Evolutionary conservation across 1,140 invertebrate species (phyloP).

Genomic region (Elysia chlorotica): DNA sequence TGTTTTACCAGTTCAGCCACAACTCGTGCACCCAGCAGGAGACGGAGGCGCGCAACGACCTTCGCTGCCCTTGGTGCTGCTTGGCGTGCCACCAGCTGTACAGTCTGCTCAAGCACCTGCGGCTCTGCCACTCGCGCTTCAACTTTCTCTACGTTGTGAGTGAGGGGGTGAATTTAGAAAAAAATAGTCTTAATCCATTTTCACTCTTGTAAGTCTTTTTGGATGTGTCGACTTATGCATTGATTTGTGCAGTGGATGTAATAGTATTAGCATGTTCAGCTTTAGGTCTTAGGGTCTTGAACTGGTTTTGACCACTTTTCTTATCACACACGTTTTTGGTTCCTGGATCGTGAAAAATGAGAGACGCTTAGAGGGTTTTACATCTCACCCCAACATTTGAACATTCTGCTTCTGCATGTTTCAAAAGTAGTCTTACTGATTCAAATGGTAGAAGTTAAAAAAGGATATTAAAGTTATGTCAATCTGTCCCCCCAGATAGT

Average conservation of each 20-base stretch:
- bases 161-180: too few relatives aligned
- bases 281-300: not conserved
- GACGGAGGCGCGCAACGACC: conserved; percentile 89
- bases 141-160: conserved; percentile 89
- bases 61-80: conserved; percentile 94
- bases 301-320: not conserved
- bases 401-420: too few relatives aligned
- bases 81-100: conserved; percentile 87
- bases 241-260: too few relatives aligned
- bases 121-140: conserved; percentile 90
- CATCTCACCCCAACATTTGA: too few relatives aligned
- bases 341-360: too few relatives aligned
- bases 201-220: not conserved
- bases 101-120: conserved; percentile 89
- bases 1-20: conserved; percentile 95
- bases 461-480: too few relatives aligned
- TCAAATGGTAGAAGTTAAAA: too few relatives aligned
- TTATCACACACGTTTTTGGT: not conserved
- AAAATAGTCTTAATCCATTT: too few relatives aligned
- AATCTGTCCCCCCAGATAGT: too few relatives aligned
- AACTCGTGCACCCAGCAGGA: conserved; percentile 94
- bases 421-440: too few relatives aligned
- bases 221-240: not conserved
- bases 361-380: too few relatives aligned
- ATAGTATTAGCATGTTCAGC: too few relatives aligned